Evolutionary conservation across 2,797 vertebrate species (phyloP), one percentile per base, ranked within the genome.

Genomic region (Myotis vivesi): DNA sequence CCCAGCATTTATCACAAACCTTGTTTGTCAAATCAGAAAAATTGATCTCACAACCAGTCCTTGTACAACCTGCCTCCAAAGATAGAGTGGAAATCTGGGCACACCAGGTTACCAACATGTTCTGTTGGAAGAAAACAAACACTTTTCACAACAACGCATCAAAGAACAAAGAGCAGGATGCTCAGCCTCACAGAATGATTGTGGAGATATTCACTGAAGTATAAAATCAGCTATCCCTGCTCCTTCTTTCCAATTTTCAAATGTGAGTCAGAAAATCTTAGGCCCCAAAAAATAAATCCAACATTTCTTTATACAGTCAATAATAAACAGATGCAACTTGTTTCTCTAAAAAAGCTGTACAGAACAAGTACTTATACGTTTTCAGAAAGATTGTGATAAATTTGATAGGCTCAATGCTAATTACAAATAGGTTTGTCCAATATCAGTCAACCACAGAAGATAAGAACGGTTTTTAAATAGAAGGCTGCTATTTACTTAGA

Each of bases 11-110:
- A 76, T 90, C 88, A 95, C 30, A 46, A 83, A 69, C 30, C 33
- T 92, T 59, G 41, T 57, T 95, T 51, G 55, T 62, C 1, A 0
- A 72, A 41, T 76, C 44, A n/a, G 83, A 83, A 93, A 95, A 92
- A 95, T 9, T 57, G 55, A 87, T 38, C 59, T 87, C 51, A 4
- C 53, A 46, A 85, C 53, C 44, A 76, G 57, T 72, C 94, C 76
- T 94, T 87, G 9, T 73, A 84, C 15, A 30, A 73, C 51, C 53
- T 94, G 88, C 92, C 75, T 97, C 92, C 2, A 2, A 94, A 95
- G 91, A 92, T 44, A 86, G 69, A 96, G 41, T n/a, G 20, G 91
- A 94, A 94, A 87, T 13, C 88, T 46, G 44, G 84, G 84, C 22
- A 76, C 84, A 82, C 73, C 41, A 86, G 59, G 75, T 90, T 38